Evolutionary conservation across 2,113 vertebrate genomes (phyloP), one percentile per base, ranked within the genome.

Genomic region (Leptodactylus fuscus): DNA sequence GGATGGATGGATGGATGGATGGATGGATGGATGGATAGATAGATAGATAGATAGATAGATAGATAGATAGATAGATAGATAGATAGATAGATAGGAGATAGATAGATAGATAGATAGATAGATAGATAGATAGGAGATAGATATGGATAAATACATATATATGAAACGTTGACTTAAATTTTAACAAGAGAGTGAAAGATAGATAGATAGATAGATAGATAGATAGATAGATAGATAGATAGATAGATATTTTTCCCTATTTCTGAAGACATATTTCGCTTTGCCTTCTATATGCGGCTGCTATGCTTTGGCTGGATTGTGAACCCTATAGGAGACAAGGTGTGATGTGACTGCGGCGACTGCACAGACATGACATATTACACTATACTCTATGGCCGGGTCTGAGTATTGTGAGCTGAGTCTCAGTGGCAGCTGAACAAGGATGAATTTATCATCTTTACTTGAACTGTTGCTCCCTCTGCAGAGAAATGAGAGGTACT

Each of bases 391-490:
- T 76, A 18, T 34, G 74, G 22, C 49, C 32, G n/a, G 34, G 9
- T 29, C 13, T 48, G 5, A 53, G 3, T 5, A 38, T 38, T 7
- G 5, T 60, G 22, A 13, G 41, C 24, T 10, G 73, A 65, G 15
- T 20, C 20, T n/a, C 51, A 24, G 18, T 34, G 8, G 22, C 58
- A 48, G 29, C 2, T 18, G 29, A n/a, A 1, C 34, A 15, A 4
- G 13, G 32, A 27, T 12, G 46, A 67, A 41, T 41, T 85, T 65
- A 49, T 36, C 20, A 71, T 88, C 91, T 85, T 93, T 91, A 81
- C 90, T 90, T 88, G 88, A 87, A 74, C 92, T 83, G 70, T 82
- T 67, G 81, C 93, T 91, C 93, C 93, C 94, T 92, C 94, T 94
- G 91, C 92, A 93, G 93, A 87, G 89, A 10, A 4, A 58, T 11